Base-by-base conservation (phyloP, 37 sponge, comb jelly and placozoan genomes). In the Oscarella lobularis region DNA sequence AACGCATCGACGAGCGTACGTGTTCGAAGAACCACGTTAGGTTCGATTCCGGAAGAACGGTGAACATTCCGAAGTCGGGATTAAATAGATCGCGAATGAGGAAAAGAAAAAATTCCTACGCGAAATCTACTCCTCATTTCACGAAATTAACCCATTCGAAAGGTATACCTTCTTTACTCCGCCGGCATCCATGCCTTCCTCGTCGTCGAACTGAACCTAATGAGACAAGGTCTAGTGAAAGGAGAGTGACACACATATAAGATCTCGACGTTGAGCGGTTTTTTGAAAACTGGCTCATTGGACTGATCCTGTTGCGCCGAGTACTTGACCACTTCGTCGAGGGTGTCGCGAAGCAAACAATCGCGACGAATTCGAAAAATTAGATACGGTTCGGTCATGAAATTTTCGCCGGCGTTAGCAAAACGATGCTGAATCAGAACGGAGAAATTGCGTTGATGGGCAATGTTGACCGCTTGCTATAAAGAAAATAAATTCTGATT, bases 51-150 rank as follows among this genome's bases (percentile, higher is more conserved):
- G 86, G 88, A 31, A 89, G 86, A 27, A 89, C 88, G 0, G 72
- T 35, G 55, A 96, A 93, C 93, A 96, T 94, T 4, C 98, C 98
- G 79, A 83, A 96, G 72, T 81, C 78, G 39, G 98, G 98, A 48
- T 81, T 87, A 6, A 96, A 75, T 30, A 92, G 67, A 41, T 85
- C 83, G 74, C 76, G 72, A 36, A 89, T 67, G 68, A 96, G 76
- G 37, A 96, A 75, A 75, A 93, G 83, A 80, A 96, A 96, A 81
- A 87, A 92, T 77, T 96, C 98, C 80, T 3, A 78, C 38, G n/a
- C n/a, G n/a, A n/a, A n/a, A n/a, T n/a, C n/a, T n/a, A n/a, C n/a
- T n/a, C n/a, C n/a, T n/a, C n/a, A n/a, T n/a, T n/a, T n/a, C n/a
- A n/a, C n/a, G n/a, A n/a, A n/a, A n/a, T n/a, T n/a, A n/a, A n/a